These are phyloP conservation scores for Gonocerus acuteangulatus DNA, from an alignment of 2,888 invertebrate species.

Conservation along the genomic window DNA sequence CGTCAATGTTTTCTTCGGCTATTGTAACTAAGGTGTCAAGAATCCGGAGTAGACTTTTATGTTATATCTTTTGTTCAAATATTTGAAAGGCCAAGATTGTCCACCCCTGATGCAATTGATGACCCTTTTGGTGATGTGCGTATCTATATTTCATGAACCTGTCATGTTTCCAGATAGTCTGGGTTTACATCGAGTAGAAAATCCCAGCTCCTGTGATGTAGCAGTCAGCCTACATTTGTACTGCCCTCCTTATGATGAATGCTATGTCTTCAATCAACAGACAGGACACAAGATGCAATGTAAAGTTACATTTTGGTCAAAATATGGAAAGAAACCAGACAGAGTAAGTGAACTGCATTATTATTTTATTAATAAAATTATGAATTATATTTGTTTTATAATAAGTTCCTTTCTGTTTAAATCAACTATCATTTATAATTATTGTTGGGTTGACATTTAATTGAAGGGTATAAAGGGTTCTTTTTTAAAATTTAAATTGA, in stretches of 20 bases:
- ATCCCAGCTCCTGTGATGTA: conserved; percentile 77
- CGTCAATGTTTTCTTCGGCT: too few relatives aligned
- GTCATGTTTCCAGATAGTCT: conserved; percentile 76
- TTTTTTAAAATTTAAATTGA: too few relatives aligned
- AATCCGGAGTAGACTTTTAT: too few relatives aligned
- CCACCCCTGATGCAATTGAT: too few relatives aligned
- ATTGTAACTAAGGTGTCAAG: too few relatives aligned
- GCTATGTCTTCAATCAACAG: conserved; percentile 83
- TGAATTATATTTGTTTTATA: neutral
- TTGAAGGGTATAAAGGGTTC: too few relatives aligned
- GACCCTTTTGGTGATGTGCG: too few relatives aligned
- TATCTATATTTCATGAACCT: too few relatives aligned
- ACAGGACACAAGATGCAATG: conserved; percentile 67
- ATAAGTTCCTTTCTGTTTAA: neutral
- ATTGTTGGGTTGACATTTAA: too few relatives aligned
- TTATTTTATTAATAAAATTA: neutral
- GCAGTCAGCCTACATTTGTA: conserved; percentile 92
- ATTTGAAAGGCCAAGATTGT: too few relatives aligned
- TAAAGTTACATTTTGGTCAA: conserved; percentile 86
- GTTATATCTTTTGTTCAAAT: too few relatives aligned
- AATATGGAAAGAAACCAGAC: conserved; percentile 70
- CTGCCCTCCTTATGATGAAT: conserved; percentile 83
- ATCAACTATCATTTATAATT: neutral
- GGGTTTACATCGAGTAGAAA: conserved; percentile 93
- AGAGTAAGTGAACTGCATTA: conserved; percentile 48